Evolutionary conservation across 1,140 invertebrate genomes (phyloP).

Genomic region (Pseudomyrmex pallidus): DNA sequence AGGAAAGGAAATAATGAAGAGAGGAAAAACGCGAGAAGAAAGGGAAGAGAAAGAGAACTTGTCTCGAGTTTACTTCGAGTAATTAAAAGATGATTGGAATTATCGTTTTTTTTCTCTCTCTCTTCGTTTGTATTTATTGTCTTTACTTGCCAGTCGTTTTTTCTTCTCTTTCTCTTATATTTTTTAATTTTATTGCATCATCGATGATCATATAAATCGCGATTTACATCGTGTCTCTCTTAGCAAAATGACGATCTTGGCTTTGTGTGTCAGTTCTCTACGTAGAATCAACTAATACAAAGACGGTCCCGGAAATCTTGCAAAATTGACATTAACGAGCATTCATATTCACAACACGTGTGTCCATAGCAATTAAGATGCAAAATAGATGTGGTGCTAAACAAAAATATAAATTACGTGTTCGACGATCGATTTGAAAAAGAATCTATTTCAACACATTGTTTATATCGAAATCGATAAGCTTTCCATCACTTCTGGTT

Average conservation of each 20-base stretch:
- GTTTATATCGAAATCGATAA: too few relatives aligned
- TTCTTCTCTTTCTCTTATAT: background rate
- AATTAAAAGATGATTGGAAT: slow-evolving; percentile 69
- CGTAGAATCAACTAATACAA: background rate
- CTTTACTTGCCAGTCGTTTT: background rate
- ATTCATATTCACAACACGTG: background rate
- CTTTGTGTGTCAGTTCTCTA: background rate
- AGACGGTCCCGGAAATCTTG: background rate
- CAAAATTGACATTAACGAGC: background rate
- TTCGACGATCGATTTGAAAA: too few relatives aligned
- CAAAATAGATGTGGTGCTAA: background rate
- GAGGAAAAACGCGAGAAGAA: background rate
- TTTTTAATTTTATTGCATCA: slow-evolving; percentile 16
- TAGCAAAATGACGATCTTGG: background rate
- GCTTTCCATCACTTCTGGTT: too few relatives aligned
- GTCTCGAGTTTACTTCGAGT: slow-evolving; percentile 70
- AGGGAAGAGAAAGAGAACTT: slow-evolving; percentile 27
- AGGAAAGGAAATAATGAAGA: slow-evolving; percentile 16
- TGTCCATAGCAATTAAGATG: slow-evolving; percentile 5
- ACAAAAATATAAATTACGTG: too few relatives aligned
- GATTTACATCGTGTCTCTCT: background rate
- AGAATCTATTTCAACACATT: too few relatives aligned
- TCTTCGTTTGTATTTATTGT: slow-evolving; percentile 13
- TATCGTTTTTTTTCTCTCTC: slow-evolving; percentile 57
- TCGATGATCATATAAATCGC: background rate